Conservation (phyloP, 2,888 invertebrate genomes). For the Fragum sueziense region DNA sequence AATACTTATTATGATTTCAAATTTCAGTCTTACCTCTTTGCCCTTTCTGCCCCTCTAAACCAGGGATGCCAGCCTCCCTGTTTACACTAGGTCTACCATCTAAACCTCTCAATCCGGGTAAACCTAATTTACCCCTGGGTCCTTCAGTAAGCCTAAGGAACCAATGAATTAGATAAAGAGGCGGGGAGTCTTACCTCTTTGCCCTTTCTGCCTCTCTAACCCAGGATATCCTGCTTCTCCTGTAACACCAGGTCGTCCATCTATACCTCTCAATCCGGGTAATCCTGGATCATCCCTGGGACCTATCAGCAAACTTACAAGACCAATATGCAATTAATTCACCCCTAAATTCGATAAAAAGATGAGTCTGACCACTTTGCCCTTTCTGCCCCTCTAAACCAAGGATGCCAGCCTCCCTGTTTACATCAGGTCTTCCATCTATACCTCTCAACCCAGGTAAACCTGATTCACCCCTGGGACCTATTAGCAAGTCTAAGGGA, state of each 20-base stretch:
- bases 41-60: conserved; percentile 49
- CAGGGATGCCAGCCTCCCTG: conserved; percentile 54
- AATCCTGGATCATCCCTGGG: conserved; percentile 49
- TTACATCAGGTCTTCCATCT: conserved; percentile 56
- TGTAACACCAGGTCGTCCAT: conserved; percentile 54
- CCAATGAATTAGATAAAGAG: no score
- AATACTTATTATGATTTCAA: no score
- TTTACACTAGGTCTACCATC: conserved; percentile 57
- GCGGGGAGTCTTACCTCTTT: conserved; percentile 26
- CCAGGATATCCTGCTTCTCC: conserved; percentile 59
- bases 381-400: conserved; percentile 53
- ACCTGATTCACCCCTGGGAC: conserved; percentile 53
- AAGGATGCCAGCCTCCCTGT: conserved; percentile 51
- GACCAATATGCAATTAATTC: no score
- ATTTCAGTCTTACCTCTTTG: conserved; percentile 28
- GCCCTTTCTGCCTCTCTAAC: conserved; percentile 42
- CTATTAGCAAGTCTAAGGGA: conserved; percentile 42
- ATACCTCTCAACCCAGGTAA: conserved; percentile 58
- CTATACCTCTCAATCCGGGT: conserved; percentile 61
- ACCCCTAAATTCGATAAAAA: no score
- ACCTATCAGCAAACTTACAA: conserved; percentile 48
- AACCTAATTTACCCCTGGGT: conserved; percentile 50
- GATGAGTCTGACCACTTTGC: conserved; percentile 8
- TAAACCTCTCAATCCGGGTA: conserved; percentile 57
- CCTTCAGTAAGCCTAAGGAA: no score